Evolutionary conservation across 2,113 vertebrate genomes (phyloP).

Genomic region (Macquaria australasica): DNA sequence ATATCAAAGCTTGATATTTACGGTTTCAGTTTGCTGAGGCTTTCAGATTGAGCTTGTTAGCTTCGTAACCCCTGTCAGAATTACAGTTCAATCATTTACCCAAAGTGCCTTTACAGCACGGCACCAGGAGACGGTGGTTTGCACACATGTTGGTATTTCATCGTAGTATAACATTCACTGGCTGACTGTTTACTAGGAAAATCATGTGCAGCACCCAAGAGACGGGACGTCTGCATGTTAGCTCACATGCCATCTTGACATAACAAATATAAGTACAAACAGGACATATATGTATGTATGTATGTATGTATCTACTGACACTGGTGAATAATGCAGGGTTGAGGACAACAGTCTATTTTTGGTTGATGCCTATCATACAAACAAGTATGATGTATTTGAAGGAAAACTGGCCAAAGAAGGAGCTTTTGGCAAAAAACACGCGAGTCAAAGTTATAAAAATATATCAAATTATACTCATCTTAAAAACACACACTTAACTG

Average conservation of each 20-base stretch:
- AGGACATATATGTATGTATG: not conserved
- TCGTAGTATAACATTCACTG: conserved; percentile 3
- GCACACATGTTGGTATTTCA: not conserved
- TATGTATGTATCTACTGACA: not conserved
- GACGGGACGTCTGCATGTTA: not conserved
- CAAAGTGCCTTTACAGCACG: not conserved
- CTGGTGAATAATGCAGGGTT: not conserved
- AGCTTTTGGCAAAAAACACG: no score
- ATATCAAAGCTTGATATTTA: conserved; percentile 8
- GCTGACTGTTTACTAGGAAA: not conserved
- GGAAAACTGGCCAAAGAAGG: not conserved
- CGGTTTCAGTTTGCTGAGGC: not conserved
- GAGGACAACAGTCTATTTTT: not conserved
- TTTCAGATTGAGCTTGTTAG: not conserved
- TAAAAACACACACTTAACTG: not conserved
- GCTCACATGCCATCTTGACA: not conserved
- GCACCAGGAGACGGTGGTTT: conserved; percentile 3
- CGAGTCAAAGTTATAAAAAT: not conserved
- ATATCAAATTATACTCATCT: no score
- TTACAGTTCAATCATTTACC: conserved; percentile 35
- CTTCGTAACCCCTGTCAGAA: not conserved
- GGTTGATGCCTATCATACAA: not conserved
- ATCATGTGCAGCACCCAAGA: not conserved
- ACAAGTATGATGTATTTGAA: not conserved
- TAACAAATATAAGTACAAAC: not conserved